Evolutionary conservation across 2,797 vertebrate genomes (phyloP).

Genomic region (Schizothorax lantsangensis): DNA sequence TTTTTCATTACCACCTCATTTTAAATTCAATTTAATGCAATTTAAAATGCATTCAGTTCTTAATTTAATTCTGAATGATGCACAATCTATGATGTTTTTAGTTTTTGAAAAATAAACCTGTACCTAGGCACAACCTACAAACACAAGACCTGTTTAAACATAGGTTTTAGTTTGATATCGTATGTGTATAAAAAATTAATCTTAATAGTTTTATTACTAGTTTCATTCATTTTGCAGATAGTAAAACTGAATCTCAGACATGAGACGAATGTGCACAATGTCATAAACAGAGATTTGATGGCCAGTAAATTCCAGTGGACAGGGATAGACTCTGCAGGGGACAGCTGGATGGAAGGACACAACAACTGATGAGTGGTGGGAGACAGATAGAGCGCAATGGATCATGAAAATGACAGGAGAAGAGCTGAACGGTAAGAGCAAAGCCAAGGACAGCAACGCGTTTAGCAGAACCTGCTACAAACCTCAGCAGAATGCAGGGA

Average conservation of each 20-base stretch:
- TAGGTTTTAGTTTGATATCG: neutral
- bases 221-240: slow-evolving; percentile 10
- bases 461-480: slow-evolving; percentile 28
- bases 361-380: slow-evolving; percentile 57
- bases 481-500: slow-evolving; percentile 33
- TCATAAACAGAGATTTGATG: slow-evolving; percentile 42
- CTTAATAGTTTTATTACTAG: neutral
- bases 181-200: neutral
- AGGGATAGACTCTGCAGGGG: slow-evolving; percentile 37
- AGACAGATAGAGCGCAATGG: slow-evolving; percentile 60
- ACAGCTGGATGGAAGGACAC: slow-evolving; percentile 41
- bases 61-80: neutral
- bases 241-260: slow-evolving; percentile 29
- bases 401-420: slow-evolving; percentile 47
- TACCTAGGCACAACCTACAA: neutral
- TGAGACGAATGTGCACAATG: slow-evolving; percentile 27
- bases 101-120: neutral
- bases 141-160: neutral
- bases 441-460: slow-evolving; percentile 58
- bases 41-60: neutral
- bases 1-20: neutral
- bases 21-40: neutral
- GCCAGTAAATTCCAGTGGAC: slow-evolving; percentile 35
- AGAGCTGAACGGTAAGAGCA: slow-evolving; percentile 49
- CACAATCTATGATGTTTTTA: neutral